phyloP scores from a whole-genome alignment of 2,888 invertebrate genomes.

The Andrena flavipes region DNA sequence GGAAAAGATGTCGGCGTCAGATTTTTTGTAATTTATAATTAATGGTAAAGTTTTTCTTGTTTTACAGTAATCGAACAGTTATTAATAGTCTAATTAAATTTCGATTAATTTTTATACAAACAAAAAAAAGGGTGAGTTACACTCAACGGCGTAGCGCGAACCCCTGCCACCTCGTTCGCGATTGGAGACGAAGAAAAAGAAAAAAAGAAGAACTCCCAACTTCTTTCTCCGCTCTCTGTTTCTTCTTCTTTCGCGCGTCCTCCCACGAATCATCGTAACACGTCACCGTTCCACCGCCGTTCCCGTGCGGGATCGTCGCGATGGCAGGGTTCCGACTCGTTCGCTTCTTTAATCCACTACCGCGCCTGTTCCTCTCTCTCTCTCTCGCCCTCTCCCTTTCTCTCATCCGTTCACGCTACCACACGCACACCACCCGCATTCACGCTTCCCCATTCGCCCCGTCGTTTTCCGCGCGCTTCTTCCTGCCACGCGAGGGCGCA shows the following conservation, averaged over 20 bases:
- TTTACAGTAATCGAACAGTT: constrained; percentile 83
- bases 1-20: constrained; percentile 31
- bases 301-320: constrained; percentile 57
- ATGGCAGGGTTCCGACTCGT: constrained; percentile 76
- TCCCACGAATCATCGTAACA: constrained; percentile 1
- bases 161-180: constrained; percentile 77
- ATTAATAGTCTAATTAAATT: constrained; percentile 83
- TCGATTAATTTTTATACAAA: constrained; percentile 83
- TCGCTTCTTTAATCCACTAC: constrained; percentile 30
- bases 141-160: constrained; percentile 80
- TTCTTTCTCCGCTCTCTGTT: constrained; percentile 26
- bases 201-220: constrained; percentile 59
- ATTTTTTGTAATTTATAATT: constrained; percentile 83
- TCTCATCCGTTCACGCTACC: neutral
- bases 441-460: neutral
- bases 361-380: constrained; percentile 14
- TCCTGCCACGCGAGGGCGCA: neutral
- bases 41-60: constrained; percentile 82
- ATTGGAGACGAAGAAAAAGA: constrained; percentile 58
- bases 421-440: constrained; percentile 2
- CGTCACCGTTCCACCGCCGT: constrained; percentile 41
- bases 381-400: neutral
- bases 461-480: neutral
- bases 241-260: neutral
- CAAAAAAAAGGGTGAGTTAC: constrained; percentile 82